Conservation (phyloP, 64 coral and sea anemone species). For the Astreopora myriophthalma region DNA sequence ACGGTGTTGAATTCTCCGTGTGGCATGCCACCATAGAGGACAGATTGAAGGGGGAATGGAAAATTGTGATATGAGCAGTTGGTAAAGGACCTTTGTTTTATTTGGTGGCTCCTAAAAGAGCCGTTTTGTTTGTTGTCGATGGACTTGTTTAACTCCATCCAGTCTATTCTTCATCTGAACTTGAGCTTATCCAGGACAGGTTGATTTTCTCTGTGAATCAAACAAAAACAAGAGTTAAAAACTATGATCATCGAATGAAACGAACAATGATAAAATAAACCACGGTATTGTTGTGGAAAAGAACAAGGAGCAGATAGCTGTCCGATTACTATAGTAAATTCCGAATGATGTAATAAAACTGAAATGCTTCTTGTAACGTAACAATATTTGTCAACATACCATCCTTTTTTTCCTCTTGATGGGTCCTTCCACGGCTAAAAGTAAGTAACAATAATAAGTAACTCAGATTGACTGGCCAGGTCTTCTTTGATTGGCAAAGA, state of each 20-base stretch:
- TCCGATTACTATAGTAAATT: background rate
- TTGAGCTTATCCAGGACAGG: conserved; percentile 24
- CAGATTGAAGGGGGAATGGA: background rate
- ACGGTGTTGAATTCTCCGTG: background rate
- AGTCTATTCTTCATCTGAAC: conserved; percentile 3
- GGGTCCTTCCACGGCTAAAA: conserved; percentile 19
- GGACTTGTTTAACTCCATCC: background rate
- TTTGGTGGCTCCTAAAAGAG: conserved; percentile 6
- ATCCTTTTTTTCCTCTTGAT: conserved; percentile 11
- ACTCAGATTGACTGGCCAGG: conserved; percentile 6
- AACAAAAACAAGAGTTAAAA: background rate
- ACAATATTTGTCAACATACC: background rate
- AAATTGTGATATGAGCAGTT: background rate
- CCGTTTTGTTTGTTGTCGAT: background rate
- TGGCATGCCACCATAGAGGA: background rate
- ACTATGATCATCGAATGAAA: background rate
- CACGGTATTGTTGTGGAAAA: background rate
- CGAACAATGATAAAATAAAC: background rate
- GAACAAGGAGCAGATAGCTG: background rate
- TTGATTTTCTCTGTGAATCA: conserved; percentile 4
- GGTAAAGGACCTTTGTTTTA: background rate
- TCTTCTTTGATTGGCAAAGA: conserved; percentile 19
- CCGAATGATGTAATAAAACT: background rate
- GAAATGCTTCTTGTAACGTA: background rate
- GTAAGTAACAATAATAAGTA: conserved; percentile 21